Conservation (phyloP, 2,888 invertebrate genomes). For the Athripsodes cinereus region DNA sequence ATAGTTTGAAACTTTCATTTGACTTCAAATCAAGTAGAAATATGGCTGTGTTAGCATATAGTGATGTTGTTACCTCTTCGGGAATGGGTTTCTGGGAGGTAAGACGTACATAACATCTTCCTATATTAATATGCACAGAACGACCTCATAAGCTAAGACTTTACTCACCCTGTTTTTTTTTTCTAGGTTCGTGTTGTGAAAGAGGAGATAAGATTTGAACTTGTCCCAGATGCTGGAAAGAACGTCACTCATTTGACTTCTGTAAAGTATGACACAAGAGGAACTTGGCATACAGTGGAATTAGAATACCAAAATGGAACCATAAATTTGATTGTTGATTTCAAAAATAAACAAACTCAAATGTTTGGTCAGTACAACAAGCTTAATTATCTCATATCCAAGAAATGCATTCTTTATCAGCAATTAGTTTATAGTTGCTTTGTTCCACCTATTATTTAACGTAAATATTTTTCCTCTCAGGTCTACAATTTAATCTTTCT, state of each 20-base stretch:
- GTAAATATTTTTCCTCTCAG: constrained; percentile 33
- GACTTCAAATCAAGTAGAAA: constrained; percentile 82
- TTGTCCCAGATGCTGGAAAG: constrained; percentile 67
- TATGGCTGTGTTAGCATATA: constrained; percentile 79
- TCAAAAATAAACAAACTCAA: constrained; percentile 64
- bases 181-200: constrained; percentile 69
- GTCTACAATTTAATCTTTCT: constrained; percentile 60
- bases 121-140: neutral
- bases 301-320: constrained; percentile 70
- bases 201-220: constrained; percentile 79
- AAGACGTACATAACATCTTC: constrained; percentile 34
- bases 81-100: constrained; percentile 86
- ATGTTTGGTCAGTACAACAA: constrained; percentile 48
- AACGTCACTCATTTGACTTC: constrained; percentile 72
- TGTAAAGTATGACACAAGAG: constrained; percentile 75
- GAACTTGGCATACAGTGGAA: constrained; percentile 79
- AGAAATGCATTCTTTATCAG: no score
- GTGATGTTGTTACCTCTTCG: constrained; percentile 66
- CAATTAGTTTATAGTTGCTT: no score
- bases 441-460: no score
- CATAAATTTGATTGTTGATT: constrained; percentile 69
- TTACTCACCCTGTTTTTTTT: no score
- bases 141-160: no score
- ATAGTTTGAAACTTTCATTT: constrained; percentile 71
- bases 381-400: neutral